Conservation (phyloP, 2,888 invertebrate species). For the Antheraea yamamai region DNA sequence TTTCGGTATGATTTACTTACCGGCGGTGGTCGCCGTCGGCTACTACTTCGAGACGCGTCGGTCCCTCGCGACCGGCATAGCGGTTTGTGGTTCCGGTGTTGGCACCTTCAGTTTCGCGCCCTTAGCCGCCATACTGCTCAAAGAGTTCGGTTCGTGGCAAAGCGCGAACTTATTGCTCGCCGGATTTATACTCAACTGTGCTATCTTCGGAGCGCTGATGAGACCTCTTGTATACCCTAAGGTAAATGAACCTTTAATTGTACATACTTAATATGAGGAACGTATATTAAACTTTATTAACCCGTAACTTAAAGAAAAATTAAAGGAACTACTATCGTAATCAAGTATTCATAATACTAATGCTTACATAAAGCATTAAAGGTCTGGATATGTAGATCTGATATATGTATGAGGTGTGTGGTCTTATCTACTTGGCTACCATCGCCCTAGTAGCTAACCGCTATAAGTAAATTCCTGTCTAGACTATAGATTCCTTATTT, state of each 20-base stretch:
- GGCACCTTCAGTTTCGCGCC: conserved; percentile 98
- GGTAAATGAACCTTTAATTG: conserved; percentile 49
- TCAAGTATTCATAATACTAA: no score
- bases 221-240: conserved; percentile 89
- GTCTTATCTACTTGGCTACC: no score
- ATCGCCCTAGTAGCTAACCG: no score
- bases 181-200: conserved; percentile 95
- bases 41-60: conserved; percentile 98
- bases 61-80: conserved; percentile 96
- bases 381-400: no score
- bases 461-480: no score
- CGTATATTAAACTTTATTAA: no score
- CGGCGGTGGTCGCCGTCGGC: conserved; percentile 97
- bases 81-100: conserved; percentile 96
- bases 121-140: conserved; percentile 89
- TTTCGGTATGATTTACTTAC: conserved; percentile 96
- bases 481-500: no score
- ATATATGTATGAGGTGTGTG: no score
- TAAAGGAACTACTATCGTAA: no score
- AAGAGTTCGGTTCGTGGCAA: conserved; percentile 92
- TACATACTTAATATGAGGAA: no score
- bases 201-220: conserved; percentile 93
- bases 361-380: no score
- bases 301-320: no score
- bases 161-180: conserved; percentile 95